Base-by-base conservation (phyloP, 1,140 invertebrate species). In the Lepidostoma basale region DNA sequence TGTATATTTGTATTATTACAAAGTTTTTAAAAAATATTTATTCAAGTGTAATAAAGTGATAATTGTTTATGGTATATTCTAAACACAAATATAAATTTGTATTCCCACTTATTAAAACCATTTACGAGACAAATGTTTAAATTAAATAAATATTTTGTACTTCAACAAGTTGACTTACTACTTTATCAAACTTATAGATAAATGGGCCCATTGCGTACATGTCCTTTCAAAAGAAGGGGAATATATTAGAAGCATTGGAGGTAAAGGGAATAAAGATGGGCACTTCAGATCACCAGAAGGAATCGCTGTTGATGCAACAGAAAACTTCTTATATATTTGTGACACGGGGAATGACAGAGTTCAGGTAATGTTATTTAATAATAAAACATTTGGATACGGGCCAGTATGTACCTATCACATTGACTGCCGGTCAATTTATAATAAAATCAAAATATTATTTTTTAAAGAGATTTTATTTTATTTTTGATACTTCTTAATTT, bases 151-250 rank as follows among this genome's bases (percentile, higher is more conserved):
- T 74, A n/a, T n/a, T n/a, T n/a, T n/a, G n/a, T n/a, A n/a, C n/a
- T n/a, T n/a, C n/a, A n/a, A n/a, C n/a, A n/a, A n/a, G 40, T 9
- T 68, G 3, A 45, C 20, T 23, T n/a, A n/a, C n/a, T n/a, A n/a
- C n/a, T n/a, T n/a, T n/a, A n/a, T n/a, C n/a, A n/a, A n/a, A 62
- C 67, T 79, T 76, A 59, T 77, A 83, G 88, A 90, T 74, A 89
- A 90, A 76, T 90, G 89, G 85, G 89, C 89, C 71, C 89, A 92
- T 74, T 87, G 89, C 72, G 81, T 93, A n/a, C 89, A 90, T 74
- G 87, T 92, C 0, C 91, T 91, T 73, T 85, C 88, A 68, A 84
- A 83, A 70, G 81, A 86, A 10, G 86, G 89, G 25, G 77, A 81
- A 44, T 88, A 88, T 73, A 72, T 88, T 23, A 77, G 85, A 23